Evolutionary conservation across 1,140 invertebrate species (phyloP).

Genomic region (Coelopa frigida): DNA sequence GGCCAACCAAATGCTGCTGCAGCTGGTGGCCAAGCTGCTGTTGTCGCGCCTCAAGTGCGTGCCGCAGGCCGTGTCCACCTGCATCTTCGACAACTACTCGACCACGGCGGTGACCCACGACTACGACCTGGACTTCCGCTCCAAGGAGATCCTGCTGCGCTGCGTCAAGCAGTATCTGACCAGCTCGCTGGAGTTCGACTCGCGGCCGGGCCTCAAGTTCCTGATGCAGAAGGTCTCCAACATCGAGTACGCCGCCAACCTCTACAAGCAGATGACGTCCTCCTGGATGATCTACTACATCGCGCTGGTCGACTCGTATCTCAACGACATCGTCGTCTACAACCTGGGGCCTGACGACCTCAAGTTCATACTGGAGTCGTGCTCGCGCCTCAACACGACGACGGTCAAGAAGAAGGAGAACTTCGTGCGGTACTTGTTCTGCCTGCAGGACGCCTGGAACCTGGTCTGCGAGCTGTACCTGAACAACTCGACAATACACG

Average conservation of each 20-base stretch:
- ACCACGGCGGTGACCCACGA: slow-evolving; percentile 48
- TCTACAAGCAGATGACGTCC: slow-evolving; percentile 87
- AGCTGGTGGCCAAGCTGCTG: slow-evolving; percentile 79
- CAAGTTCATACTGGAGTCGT: slow-evolving; percentile 56
- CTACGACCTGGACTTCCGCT: slow-evolving; percentile 50
- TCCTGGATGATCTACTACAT: slow-evolving; percentile 87
- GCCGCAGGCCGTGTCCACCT: slow-evolving; percentile 40
- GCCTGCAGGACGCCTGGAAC: slow-evolving; percentile 54
- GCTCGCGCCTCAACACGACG: slow-evolving; percentile 46
- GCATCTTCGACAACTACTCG: slow-evolving; percentile 42
- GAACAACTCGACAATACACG: slow-evolving; percentile 46
- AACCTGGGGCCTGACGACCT: slow-evolving; percentile 56
- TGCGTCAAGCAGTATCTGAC: slow-evolving; percentile 74
- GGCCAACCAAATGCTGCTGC: slow-evolving; percentile 84
- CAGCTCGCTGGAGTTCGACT: slow-evolving; percentile 77
- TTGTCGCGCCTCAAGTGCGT: slow-evolving; percentile 56
- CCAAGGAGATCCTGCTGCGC: slow-evolving; percentile 55
- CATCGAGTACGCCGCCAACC: slow-evolving; percentile 78
- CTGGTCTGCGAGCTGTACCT: slow-evolving; percentile 50
- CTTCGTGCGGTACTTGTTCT: slow-evolving; percentile 51
- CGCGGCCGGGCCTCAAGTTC: slow-evolving; percentile 84
- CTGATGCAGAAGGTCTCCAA: slow-evolving; percentile 87
- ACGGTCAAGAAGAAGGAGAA: slow-evolving; percentile 51
- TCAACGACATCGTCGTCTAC: slow-evolving; percentile 56
- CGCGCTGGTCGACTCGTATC: slow-evolving; percentile 71